Percentiles rank a stretch among this genome's conserved stretches.
Evolutionary conservation across 2,888 invertebrate genomes (phyloP).

Genomic region (Limnephilus auricula): DNA sequence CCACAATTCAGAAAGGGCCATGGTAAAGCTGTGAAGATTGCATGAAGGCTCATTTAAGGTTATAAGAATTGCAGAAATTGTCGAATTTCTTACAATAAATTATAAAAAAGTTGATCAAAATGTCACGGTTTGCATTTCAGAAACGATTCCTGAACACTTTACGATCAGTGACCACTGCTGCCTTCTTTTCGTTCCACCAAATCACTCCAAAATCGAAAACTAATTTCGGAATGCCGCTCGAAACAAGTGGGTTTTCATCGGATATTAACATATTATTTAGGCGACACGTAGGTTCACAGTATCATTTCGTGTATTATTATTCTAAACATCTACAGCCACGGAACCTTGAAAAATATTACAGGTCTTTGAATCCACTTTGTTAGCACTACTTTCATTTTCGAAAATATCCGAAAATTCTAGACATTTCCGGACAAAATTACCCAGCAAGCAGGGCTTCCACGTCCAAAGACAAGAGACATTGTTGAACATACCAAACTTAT

Average conservation of each 20-base stretch:
- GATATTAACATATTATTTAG: background rate
- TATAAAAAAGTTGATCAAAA: background rate
- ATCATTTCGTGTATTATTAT: background rate
- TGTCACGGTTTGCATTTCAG: background rate
- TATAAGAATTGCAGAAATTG: background rate
- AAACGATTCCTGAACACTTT: background rate
- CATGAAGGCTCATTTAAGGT: background rate
- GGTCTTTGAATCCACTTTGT: background rate
- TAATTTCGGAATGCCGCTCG: background rate
- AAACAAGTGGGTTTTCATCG: background rate
- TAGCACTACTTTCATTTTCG: slow-evolving; percentile 33
- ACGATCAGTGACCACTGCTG: background rate
- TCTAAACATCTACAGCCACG: background rate
- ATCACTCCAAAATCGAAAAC: background rate
- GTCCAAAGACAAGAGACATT: background rate
- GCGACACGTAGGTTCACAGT: background rate
- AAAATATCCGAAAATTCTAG: slow-evolving; percentile 3
- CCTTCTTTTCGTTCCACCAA: background rate
- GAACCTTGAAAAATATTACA: background rate
- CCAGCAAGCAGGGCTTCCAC: background rate
- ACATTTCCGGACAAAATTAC: background rate
- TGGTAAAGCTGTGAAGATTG: background rate
- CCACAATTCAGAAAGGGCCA: background rate
- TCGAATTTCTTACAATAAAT: background rate
- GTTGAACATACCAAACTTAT: background rate